Conservation (phyloP, 2,888 invertebrate species). For the Himalopsyche anomala region DNA sequence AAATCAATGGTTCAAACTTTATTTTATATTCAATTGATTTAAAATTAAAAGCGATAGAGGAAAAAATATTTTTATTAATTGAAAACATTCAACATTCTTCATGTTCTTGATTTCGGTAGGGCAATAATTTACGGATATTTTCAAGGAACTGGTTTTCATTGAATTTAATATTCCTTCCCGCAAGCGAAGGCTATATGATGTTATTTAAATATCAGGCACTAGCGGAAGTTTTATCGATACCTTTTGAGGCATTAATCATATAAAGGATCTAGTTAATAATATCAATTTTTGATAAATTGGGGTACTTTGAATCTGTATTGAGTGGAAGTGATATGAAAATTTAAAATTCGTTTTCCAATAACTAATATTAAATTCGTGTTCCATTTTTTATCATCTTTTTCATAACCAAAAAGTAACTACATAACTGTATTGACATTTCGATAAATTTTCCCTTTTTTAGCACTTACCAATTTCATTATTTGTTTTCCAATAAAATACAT, state of each 20-base stretch:
- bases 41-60: too few species aligned
- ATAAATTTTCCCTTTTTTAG: too few species aligned
- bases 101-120: not conserved
- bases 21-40: too few species aligned
- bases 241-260: conserved; percentile 10
- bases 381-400: not conserved
- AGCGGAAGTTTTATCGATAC: conserved; percentile 1
- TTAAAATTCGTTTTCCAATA: not conserved
- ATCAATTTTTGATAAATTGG: conserved; percentile 7
- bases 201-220: conserved; percentile 9
- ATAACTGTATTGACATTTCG: too few species aligned
- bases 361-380: not conserved
- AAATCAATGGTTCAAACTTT: too few species aligned
- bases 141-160: not conserved
- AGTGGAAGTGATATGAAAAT: conserved; percentile 5
- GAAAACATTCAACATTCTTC: not conserved
- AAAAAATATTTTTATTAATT: not conserved
- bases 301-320: not conserved
- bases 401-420: too few species aligned
- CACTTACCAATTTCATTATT: too few species aligned
- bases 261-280: conserved; percentile 6
- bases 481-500: too few species aligned
- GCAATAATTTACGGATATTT: not conserved
- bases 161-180: conserved; percentile 15
- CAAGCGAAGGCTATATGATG: conserved; percentile 1